These are phyloP conservation scores for Cebidichthys violaceus DNA, from an alignment of 2,113 vertebrate genomes.

Conservation along the genomic window DNA sequence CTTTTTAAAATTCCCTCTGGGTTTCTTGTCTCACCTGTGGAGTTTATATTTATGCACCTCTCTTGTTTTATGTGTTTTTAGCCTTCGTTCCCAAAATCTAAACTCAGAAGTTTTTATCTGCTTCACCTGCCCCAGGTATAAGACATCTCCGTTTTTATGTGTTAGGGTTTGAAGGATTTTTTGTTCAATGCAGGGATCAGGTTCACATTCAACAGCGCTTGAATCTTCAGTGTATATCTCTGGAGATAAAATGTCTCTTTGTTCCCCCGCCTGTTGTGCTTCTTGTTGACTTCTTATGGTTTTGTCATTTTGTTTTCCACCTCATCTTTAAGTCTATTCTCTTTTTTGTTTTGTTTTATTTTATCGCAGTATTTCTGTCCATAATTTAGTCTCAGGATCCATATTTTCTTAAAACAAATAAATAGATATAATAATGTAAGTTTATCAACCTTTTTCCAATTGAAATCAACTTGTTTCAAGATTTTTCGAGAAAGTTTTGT, in stretches of 20 bases:
- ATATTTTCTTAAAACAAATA: not conserved
- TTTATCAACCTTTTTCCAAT: not conserved
- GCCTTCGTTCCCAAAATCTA: not conserved
- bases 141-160: constrained; percentile 4
- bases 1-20: constrained; percentile 28
- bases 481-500: not conserved
- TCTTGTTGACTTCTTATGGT: constrained; percentile 18
- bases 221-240: constrained; percentile 12
- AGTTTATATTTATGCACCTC: constrained; percentile 45
- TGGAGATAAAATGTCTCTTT: constrained; percentile 36
- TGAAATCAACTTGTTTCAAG: not conserved
- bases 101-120: not conserved
- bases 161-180: not conserved
- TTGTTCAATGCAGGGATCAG: not conserved
- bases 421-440: not conserved
- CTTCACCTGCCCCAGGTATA: constrained; percentile 26
- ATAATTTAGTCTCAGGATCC: not conserved
- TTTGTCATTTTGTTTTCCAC: constrained; percentile 30
- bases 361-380: not conserved
- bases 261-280: not conserved
- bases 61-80: not conserved
- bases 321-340: constrained; percentile 13
- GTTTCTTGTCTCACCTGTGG: constrained; percentile 41
- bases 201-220: constrained; percentile 4
- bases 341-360: not conserved